Base-by-base conservation (phyloP, 2,888 invertebrate species). In the Xylota sylvarum region DNA sequence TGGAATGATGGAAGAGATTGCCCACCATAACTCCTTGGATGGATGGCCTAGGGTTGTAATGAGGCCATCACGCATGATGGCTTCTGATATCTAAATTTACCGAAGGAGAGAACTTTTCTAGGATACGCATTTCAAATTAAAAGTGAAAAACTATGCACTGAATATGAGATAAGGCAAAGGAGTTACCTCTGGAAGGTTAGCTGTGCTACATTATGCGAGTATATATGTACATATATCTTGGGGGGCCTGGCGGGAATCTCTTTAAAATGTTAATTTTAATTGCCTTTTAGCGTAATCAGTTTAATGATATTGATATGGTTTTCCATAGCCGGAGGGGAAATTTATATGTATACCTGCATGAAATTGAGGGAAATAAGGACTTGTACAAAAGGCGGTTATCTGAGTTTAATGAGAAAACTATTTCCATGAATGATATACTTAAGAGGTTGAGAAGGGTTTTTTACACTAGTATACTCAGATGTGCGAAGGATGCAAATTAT, bases 281-380 rank as follows among this genome's bases (percentile, higher is more conserved):
- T 81, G 76, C 85, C 60, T 67, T 50, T 77, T 77, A 73, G 67
- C 60, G 77, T 77, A 82, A 86, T 86, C 80, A 77, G 86, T 85
- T 85, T 78, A 67, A 86, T 70, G 67, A 67, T 86, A 67, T 85
- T 76, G 85, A 86, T 81, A 86, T 86, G 81, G 72, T 52, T 80
- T 65, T 55, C 46, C 52, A 55, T 37, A 56, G 76, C 80, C 78
- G 5, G 48, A 37, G 48, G 48, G 76, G 48, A 60, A n/a, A n/a
- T n/a, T n/a, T n/a, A n/a, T n/a, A n/a, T n/a, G n/a, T n/a, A n/a
- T n/a, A n/a, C n/a, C n/a, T n/a, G n/a, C 35, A 58, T 58, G 37
- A 40, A 32, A 76, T 67, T 37, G 48, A 17, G 23, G 56, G 12
- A 69, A 27, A 46, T 19, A 48, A 23, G 58, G 14, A 50, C 12